phyloP scores from a whole-genome alignment of 2,888 invertebrate genomes.

The Seladonia tumulorum region DNA sequence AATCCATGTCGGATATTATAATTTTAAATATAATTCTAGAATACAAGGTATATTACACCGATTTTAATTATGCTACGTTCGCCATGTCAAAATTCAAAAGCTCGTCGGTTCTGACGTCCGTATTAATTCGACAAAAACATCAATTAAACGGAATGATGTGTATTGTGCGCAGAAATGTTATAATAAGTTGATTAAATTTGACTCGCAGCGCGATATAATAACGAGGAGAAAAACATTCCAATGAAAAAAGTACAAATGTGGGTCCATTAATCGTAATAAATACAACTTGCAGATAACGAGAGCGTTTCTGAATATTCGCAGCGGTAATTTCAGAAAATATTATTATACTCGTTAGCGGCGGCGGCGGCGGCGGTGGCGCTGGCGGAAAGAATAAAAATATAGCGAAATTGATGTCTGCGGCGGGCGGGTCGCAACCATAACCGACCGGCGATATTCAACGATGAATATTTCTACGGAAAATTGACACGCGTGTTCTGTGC shows the following conservation, averaged over 20 bases:
- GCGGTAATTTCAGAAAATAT: neutral
- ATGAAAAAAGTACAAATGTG: neutral
- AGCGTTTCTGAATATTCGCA: neutral
- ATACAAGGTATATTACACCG: neutral
- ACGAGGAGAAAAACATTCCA: neutral
- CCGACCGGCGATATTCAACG: neutral
- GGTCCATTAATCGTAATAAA: constrained; percentile 7
- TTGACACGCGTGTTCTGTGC: constrained; percentile 24
- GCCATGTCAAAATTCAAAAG: neutral
- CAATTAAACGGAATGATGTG: neutral
- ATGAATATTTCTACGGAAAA: constrained; percentile 28
- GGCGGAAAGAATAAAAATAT: neutral
- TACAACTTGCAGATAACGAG: neutral
- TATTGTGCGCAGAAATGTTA: neutral
- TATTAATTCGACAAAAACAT: neutral
- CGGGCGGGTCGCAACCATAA: neutral
- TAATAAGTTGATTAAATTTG: no score
- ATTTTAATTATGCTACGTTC: neutral
- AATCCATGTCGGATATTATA: neutral
- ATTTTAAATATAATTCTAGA: neutral
- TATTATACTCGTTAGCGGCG: neutral
- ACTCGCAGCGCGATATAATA: neutral
- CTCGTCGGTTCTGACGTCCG: no score
- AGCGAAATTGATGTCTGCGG: neutral
- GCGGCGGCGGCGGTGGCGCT: neutral